Base-by-base conservation (phyloP, 2,888 invertebrate species). In the Watsonalla cultraria region DNA sequence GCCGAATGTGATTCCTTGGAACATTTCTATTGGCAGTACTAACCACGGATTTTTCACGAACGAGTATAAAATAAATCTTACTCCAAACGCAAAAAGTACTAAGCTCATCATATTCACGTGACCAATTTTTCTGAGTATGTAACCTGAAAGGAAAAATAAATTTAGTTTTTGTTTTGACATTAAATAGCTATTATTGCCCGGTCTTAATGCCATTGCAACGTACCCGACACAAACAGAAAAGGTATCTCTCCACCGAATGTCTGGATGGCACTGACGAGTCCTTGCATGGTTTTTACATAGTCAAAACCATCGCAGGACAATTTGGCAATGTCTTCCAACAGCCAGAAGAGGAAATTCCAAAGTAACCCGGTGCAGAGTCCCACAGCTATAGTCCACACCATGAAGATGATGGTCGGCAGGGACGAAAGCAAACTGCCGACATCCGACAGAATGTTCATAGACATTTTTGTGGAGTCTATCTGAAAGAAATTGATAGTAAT, bases 331-430 rank as follows among this genome's bases (percentile, higher is more conserved):
- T 95, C 95, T 79, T 97, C 96, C 11, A 96, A 83, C 64, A 95
- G 93, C 95, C 96, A 97, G 75, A 97, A 96, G 0, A 97, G 85
- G 76, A 97, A 98, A 66, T 96, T 94, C 96, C 98, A 98, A 24
- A 97, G 88, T 0, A 97, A 83, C 0, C 96, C 97, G 0, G 96
- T 97, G 67, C 96, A 95, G 62, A 97, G 90, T 0, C 98, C 98
- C 24, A 96, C 94, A 1, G 92, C 92, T 57, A 96, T 92, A 54
- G 97, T 96, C 94, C 97, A 96, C 14, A 95, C 58, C 54, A 96
- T 91, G 76, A 97, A 98, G 1, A 96, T 84, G 7, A 95, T 76
- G 14, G 97, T 93, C 0, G 94, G 92, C 7, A 93, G 58, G 5
- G 95, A 93, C 0, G 91, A 83, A 13, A 97, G 82, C 51, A 97